These are phyloP conservation scores for Taeniopygia guttata DNA, from an alignment of 2,797 vertebrate species.

Conservation along the genomic window DNA sequence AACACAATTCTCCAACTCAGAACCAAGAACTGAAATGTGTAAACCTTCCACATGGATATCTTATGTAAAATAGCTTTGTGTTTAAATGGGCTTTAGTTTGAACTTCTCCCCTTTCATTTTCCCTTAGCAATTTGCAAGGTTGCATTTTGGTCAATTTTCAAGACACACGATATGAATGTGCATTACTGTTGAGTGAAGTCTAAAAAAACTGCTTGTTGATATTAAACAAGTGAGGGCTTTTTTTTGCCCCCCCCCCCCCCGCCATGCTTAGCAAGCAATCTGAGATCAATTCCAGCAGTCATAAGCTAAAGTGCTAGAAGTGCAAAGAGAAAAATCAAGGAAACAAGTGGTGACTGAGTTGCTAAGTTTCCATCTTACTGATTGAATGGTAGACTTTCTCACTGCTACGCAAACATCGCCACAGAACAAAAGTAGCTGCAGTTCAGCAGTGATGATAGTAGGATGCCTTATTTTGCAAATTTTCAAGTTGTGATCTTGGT, in stretches of 20 bases:
- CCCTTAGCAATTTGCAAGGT: neutral
- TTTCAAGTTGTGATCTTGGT: neutral
- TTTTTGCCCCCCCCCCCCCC: neutral
- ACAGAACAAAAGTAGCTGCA: neutral
- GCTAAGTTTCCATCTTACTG: neutral
- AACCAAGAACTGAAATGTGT: neutral
- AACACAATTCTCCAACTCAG: neutral
- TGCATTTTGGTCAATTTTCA: constrained; percentile 21
- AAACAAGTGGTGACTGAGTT: neutral
- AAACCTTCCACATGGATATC: neutral
- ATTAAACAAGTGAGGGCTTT: constrained; percentile 29
- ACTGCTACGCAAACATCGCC: neutral
- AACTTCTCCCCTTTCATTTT: neutral
- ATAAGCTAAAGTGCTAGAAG: neutral
- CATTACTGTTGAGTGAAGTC: constrained; percentile 1
- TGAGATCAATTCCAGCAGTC: neutral
- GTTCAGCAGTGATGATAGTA: neutral
- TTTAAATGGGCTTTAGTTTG: constrained; percentile 40
- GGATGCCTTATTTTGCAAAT: constrained; percentile 5
- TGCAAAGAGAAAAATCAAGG: neutral
- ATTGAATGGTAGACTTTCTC: neutral
- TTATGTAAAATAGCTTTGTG: constrained; percentile 49
- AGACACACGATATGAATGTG: neutral
- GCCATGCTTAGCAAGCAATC: constrained; percentile 15
- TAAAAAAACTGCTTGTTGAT: neutral